phyloP scores from a whole-genome alignment of 2,797 vertebrate genomes.

The Chaetophractus vellerosus region DNA sequence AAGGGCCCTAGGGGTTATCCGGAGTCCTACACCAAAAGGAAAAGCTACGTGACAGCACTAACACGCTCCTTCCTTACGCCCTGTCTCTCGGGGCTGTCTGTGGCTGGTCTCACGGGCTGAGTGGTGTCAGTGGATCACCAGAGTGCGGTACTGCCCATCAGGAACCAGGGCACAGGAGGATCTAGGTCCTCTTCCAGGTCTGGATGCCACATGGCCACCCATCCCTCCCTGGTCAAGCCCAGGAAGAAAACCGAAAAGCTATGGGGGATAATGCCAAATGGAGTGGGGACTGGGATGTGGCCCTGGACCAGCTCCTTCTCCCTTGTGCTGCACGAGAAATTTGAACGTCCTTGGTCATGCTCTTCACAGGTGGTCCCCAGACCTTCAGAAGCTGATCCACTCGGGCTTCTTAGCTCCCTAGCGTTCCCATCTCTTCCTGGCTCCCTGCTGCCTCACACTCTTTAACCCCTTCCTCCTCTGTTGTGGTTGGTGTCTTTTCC shows the following conservation, averaged over 20 bases:
- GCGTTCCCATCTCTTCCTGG: neutral
- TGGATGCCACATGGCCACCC: neutral
- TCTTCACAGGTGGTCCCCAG: neutral
- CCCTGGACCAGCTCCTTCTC: no score
- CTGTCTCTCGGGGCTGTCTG: no score
- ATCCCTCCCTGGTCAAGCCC: neutral
- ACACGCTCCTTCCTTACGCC: no score
- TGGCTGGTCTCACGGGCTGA: no score
- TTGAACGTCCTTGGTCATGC: accelerated
- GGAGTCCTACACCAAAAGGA: no score
- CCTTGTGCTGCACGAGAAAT: neutral
- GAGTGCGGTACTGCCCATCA: no score
- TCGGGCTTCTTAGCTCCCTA: neutral
- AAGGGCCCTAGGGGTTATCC: no score
- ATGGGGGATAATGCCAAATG: no score
- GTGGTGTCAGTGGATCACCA: no score
- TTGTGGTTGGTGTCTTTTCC: neutral
- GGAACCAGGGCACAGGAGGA: no score
- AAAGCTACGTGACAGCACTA: no score
- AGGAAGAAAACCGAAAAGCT: neutral
- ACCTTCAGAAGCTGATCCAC: no score
- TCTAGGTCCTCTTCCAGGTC: neutral
- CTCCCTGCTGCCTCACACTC: neutral
- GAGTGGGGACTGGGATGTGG: neutral
- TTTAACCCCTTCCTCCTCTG: neutral